Evolutionary conservation across 2,888 invertebrate genomes (phyloP), one percentile per base, ranked within the genome.

Genomic region (Herminia tarsipennalis): DNA sequence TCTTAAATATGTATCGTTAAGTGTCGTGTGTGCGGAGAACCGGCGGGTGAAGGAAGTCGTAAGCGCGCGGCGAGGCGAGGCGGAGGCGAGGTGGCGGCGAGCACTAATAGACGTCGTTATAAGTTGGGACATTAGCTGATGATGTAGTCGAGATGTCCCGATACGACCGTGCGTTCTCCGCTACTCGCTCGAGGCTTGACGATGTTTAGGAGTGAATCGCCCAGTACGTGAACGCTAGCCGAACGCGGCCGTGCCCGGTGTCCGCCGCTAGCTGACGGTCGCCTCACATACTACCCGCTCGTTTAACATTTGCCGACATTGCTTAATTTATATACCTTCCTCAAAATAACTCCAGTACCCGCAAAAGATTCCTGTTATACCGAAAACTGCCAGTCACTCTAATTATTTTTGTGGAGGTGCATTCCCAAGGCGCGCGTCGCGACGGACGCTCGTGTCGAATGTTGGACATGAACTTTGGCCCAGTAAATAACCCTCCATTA

Each of bases 301-400:
- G 24, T 25, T 25, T 22, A 6, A 24, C 29, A 20, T 39, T 39
- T 20, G 46, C 25, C 18, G 13, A 36, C 22, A 13, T 20, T 9
- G 14, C 20, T 38, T 39, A 30, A 45, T 42, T 51, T 34, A 18
- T 18, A 35, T 43, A 16, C 41, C 34, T 35, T 22, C 10, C 38
- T 27, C 37, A 28, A 14, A 48, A 44, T 33, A 48, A 42, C 2
- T 41, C 3, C 41, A 2, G 13, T 14, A 6, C 38, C 30, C 16
- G 4, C 28, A 13, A 32, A n/a, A n/a, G n/a, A n/a, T n/a, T n/a
- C n/a, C n/a, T n/a, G n/a, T n/a, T n/a, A n/a, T n/a, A n/a, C n/a
- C n/a, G n/a, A n/a, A n/a, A n/a, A n/a, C n/a, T n/a, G n/a, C n/a
- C n/a, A n/a, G n/a, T n/a, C n/a, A n/a, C n/a, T n/a, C n/a, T n/a